These are phyloP conservation scores for Mirza zaza DNA, from an alignment of 2,113 vertebrate genomes.

Conservation along the genomic window DNA sequence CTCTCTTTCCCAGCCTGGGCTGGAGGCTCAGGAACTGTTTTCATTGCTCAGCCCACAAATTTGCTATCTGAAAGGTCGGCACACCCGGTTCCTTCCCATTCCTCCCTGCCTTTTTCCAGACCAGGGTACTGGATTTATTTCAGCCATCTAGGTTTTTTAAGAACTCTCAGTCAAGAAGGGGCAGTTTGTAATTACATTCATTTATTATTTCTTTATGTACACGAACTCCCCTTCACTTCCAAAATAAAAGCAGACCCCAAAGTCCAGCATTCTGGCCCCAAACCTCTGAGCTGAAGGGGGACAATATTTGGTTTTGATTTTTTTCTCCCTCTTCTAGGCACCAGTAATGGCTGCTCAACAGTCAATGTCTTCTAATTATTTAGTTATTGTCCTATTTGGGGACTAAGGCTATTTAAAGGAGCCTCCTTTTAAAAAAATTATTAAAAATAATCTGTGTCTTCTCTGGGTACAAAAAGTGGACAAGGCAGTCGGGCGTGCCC, in stretches of 20 bases:
- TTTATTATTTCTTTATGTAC: conserved; percentile 34
- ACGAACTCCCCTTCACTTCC: neutral
- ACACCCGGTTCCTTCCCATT: neutral
- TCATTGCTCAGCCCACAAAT: neutral
- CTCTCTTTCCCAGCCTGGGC: neutral
- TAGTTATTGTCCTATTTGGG: neutral
- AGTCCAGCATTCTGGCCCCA: neutral
- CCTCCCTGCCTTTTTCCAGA: conserved; percentile 4
- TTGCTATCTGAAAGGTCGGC: conserved; percentile 2
- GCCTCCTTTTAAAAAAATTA: neutral
- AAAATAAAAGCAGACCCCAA: conserved; percentile 49
- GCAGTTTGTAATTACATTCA: neutral
- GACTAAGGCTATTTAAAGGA: neutral
- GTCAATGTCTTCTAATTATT: neutral
- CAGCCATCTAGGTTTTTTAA: conserved; percentile 23
- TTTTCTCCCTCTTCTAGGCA: neutral
- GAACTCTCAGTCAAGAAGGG: neutral
- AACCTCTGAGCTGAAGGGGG: neutral
- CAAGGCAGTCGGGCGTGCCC: neutral
- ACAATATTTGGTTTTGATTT: conserved; percentile 23
- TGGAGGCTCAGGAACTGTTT: neutral
- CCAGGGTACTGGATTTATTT: conserved; percentile 38
- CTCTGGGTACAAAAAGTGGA: neutral
- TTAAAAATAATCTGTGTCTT: neutral
- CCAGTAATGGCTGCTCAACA: neutral